These are phyloP conservation scores for Sorex fumeus DNA, from an alignment of 2,113 vertebrate genomes.

Conservation along the genomic window DNA sequence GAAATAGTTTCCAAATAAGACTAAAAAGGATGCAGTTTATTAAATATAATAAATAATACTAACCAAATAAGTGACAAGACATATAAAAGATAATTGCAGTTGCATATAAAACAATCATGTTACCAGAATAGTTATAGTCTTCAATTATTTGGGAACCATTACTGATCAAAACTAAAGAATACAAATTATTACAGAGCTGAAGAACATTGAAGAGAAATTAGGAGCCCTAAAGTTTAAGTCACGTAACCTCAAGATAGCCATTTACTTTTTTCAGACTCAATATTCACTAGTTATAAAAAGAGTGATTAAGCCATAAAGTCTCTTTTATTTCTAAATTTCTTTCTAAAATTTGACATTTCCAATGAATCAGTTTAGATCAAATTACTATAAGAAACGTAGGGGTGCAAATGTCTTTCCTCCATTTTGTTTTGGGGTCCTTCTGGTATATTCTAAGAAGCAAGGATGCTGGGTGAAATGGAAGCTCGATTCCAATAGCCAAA, in stretches of 20 bases:
- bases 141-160: background rate
- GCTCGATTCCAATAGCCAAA: too few relatives aligned
- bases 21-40: background rate
- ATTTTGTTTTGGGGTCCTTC: too few relatives aligned
- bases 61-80: constrained; percentile 41
- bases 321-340: constrained; percentile 59
- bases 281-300: constrained; percentile 37
- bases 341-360: background rate
- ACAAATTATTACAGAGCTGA: constrained; percentile 43
- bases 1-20: constrained; percentile 49
- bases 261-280: constrained; percentile 16
- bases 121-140: constrained; percentile 12
- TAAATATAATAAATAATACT: background rate
- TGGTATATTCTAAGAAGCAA: too few relatives aligned
- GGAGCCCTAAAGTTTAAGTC: background rate
- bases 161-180: constrained; percentile 5
- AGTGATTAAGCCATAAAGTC: constrained; percentile 16
- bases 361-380: constrained; percentile 19
- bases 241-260: background rate
- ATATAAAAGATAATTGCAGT: constrained; percentile 21
- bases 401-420: too few relatives aligned
- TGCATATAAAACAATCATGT: constrained; percentile 3
- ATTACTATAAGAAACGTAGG: background rate
- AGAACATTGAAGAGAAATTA: constrained; percentile 10
- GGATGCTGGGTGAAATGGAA: too few relatives aligned